Base-by-base conservation (phyloP, 2,888 invertebrate genomes). In the Gonocerus acuteangulatus region DNA sequence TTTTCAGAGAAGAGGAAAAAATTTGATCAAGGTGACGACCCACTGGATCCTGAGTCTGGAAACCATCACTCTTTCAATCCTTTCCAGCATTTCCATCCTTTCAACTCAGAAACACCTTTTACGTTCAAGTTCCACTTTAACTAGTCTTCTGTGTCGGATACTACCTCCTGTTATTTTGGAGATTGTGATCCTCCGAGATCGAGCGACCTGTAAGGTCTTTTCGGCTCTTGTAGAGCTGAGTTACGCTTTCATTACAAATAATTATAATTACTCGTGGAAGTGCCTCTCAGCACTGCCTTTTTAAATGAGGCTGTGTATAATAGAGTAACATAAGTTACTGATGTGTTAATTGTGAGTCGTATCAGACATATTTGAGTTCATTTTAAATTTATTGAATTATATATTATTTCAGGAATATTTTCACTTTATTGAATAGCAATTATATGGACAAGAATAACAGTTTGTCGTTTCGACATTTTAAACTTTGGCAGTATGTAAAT, bases 91-190 rank as follows among this genome's bases (percentile, higher is more conserved):
- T 92, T 91, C 79, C 85, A 88, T 69, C 83, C 86, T 76, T 89
- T 88, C 80, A 85, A 84, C 73, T 89, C 88, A 65, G 89, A 89
- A 66, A 89, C 89, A 73, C 90, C 90, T 74, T 95, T 94, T 83
- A 91, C 94, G 75, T 96, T 95, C 78, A 92, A 92, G 78, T 96
- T 95, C 80, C 92, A 95, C 78, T 96, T 95, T 77, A 93, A 93
- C 79, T 91, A 82, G 63, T 56, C 56, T 21, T 2, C 21, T 54
- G 19, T 13, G 19, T 1, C 7, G 48, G 19, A 48, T 27, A 13
- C 15, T 44, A 6, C 15, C 15, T 16, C 15, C 18, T 44, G 44
- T 16, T 44, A 44, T 44, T 44, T 44, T 44, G 27, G 27, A 27
- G 27, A 27, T 27, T 27, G 27, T 27, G 27, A 27, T 27, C 27